A percentile compares a stretch with the other conserved stretches of the same genome.
Evolutionary conservation across 2,888 invertebrate species (phyloP).

Genomic region (Callinectes sapidus): DNA sequence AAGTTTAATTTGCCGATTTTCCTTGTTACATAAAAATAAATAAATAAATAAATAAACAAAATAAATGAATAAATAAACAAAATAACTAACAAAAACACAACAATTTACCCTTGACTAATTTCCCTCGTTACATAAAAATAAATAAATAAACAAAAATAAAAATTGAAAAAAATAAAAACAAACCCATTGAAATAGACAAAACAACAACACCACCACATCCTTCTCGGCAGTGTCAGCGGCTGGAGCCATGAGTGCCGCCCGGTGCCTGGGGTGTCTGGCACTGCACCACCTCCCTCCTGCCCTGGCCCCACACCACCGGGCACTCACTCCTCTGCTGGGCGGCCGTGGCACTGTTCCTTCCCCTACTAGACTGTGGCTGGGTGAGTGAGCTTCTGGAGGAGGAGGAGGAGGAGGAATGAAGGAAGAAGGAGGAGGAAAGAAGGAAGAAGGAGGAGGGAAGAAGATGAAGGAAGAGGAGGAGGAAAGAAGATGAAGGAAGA

Average conservation of each 20-base stretch:
- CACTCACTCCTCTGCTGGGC: not conserved
- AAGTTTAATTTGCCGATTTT: no score
- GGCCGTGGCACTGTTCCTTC: not conserved
- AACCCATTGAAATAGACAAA: no score
- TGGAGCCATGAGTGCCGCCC: constrained; percentile 35
- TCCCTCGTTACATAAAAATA: no score
- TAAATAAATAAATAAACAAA: no score
- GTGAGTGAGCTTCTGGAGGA: not conserved
- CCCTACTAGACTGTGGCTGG: not conserved
- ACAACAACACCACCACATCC: not conserved
- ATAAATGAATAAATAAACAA: no score
- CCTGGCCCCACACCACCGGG: not conserved
- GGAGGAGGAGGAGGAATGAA: not conserved
- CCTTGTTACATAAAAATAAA: no score
- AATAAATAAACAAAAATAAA: no score
- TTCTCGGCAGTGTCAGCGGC: not conserved
- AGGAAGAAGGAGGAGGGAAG: no score
- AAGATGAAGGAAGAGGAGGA: not conserved
- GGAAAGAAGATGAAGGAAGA: not conserved
- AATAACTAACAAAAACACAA: no score
- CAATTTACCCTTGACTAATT: no score
- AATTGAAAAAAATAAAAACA: no score
- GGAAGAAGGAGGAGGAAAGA: not conserved
- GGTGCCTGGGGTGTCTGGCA: constrained; percentile 51
- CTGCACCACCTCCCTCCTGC: constrained; percentile 13